A percentile compares a stretch with the other conserved stretches of the same genome.
Conservation (phyloP, 2,888 invertebrate genomes). For the Lasioglossum vierecki region DNA sequence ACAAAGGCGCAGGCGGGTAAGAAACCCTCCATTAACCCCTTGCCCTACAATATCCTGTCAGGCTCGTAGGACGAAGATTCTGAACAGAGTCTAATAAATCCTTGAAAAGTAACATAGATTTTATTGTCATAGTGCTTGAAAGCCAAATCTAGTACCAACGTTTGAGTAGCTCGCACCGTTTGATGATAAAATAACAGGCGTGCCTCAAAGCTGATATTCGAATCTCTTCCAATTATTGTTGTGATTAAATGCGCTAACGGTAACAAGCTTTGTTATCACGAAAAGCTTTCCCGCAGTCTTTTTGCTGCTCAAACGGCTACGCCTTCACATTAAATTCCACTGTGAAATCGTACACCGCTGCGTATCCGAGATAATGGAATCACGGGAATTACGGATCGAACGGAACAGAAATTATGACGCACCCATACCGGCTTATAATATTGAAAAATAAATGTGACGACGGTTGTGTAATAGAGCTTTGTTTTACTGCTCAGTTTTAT, state of each 20-base stretch:
- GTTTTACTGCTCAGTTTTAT: conserved; percentile 1
- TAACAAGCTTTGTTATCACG: neutral
- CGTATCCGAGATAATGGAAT: conserved; percentile 9
- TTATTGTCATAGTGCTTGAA: neutral
- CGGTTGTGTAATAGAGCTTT: conserved; percentile 12
- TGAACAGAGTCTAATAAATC: too few species aligned
- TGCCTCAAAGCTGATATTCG: neutral
- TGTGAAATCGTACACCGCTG: neutral
- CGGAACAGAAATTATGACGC: neutral
- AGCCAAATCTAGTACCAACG: neutral
- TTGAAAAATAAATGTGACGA: neutral
- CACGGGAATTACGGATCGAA: conserved; percentile 1
- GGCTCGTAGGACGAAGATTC: too few species aligned
- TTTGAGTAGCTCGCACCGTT: neutral
- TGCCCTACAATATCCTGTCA: too few species aligned
- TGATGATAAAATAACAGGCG: neutral
- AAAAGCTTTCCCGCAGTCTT: neutral
- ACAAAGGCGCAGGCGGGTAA: neutral
- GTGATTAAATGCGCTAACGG: neutral
- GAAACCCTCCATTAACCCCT: neutral
- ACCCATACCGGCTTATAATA: neutral
- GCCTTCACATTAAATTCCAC: neutral
- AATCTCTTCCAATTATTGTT: neutral
- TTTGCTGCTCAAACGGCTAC: neutral
- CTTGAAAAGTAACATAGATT: neutral